Conservation (phyloP, 2,113 vertebrate genomes). For the Cebus imitator region DNA sequence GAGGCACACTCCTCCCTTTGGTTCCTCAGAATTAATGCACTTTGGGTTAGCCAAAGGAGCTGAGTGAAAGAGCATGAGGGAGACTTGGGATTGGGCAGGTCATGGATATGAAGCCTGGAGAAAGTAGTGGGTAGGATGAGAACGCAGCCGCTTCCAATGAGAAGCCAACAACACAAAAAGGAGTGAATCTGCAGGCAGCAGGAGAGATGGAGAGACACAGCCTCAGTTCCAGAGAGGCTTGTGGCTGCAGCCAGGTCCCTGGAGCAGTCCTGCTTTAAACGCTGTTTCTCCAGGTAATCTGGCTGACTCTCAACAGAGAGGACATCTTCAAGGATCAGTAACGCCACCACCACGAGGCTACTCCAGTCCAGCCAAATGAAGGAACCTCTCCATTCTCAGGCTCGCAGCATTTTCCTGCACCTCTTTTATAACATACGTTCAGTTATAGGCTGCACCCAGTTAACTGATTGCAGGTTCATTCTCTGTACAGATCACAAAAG, state of each 20-base stretch:
- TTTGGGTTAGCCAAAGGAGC: neutral
- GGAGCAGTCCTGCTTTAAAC: neutral
- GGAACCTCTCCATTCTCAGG: too few relatives aligned
- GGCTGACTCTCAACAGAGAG: neutral
- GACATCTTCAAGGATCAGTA: neutral
- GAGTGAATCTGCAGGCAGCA: fast-evolving
- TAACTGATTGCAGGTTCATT: neutral
- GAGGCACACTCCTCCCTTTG: neutral
- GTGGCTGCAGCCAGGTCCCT: neutral
- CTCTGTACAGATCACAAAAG: neutral
- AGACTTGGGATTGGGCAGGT: neutral
- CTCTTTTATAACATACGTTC: fast-evolving
- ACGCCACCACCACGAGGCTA: neutral
- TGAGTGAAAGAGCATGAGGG: neutral
- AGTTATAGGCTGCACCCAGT: neutral
- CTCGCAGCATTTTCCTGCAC: neutral
- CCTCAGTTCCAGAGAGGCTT: fast-evolving
- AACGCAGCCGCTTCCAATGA: too few relatives aligned
- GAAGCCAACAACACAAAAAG: neutral
- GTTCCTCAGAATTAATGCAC: neutral
- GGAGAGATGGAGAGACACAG: neutral
- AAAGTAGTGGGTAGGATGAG: neutral
- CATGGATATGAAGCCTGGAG: fast-evolving
- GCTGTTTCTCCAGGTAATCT: neutral
- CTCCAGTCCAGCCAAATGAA: neutral